phyloP scores from a whole-genome alignment of 2,888 invertebrate species.

The Oxystoma pomonae region DNA sequence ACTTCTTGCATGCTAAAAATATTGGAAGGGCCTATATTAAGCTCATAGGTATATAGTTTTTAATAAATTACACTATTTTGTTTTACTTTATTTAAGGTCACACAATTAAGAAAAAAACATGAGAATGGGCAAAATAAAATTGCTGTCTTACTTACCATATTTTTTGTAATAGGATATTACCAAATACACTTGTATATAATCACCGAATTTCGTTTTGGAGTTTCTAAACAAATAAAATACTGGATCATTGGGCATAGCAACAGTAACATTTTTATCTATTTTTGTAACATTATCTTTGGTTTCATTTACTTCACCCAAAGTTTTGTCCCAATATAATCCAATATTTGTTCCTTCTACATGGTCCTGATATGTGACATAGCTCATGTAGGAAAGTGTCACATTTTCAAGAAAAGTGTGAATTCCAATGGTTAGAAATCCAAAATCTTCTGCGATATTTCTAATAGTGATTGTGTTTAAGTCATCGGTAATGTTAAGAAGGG shows the following conservation, averaged over 20 bases:
- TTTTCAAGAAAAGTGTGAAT: constrained; percentile 58
- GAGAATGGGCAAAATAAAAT: too few relatives aligned
- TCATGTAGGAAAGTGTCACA: constrained; percentile 52
- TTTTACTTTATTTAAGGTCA: too few relatives aligned
- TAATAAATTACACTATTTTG: too few relatives aligned
- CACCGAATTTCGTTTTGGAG: constrained; percentile 9
- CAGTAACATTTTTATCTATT: not conserved
- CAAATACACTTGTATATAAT: constrained; percentile 22
- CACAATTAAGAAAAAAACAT: too few relatives aligned
- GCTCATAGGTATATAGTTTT: too few relatives aligned
- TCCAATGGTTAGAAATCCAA: constrained; percentile 48
- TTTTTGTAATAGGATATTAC: constrained; percentile 28
- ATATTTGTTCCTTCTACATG: constrained; percentile 57
- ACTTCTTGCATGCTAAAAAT: too few relatives aligned
- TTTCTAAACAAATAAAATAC: constrained; percentile 25
- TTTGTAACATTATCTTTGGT: not conserved
- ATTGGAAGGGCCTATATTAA: too few relatives aligned
- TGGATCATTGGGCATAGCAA: not conserved
- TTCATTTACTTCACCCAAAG: constrained; percentile 8
- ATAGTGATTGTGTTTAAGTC: not conserved
- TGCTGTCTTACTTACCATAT: constrained; percentile 29
- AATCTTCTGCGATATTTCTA: not conserved
- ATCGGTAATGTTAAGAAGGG: not conserved
- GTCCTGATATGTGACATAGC: constrained; percentile 33
- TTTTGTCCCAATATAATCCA: constrained; percentile 50